Evolutionary conservation across 2,113 vertebrate species (phyloP), one percentile per base, ranked within the genome.

Genomic region (Corythoichthys intestinalis): DNA sequence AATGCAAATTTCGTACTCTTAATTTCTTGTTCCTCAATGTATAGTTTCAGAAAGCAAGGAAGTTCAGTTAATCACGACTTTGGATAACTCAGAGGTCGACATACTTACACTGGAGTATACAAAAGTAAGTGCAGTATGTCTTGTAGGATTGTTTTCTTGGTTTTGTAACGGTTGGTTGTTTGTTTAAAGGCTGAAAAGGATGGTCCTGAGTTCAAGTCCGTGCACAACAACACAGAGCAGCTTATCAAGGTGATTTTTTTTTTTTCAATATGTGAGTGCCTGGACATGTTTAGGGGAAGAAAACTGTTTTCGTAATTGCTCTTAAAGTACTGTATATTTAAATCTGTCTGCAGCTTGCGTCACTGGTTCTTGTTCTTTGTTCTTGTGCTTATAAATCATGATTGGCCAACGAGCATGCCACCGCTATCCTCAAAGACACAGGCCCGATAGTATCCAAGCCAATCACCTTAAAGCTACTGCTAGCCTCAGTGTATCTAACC

Each of bases 51-150:
- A 97, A 76, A 86, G 90, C 17, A 94, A 93, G 54, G 93, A 93
- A 65, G 89, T 99, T 90, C 93, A 96, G 77, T 89, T 99, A 72
- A 80, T 98, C 86, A 98, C 97, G 70, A 99, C 97, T 46, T 17
- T 96, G 77, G 97, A 98, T 90, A 99, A 99, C 78, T 89, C 86
- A 6, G 93, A 94, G 82, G 93, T 94, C 50, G 97, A 99, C 85
- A 90, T 98, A 48, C 93, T 98, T 41, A 94, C 89, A 2, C 60
- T 98, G 79, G 95, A 98, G 41, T 99, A 97, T 66, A 78, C 90
- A 66, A 98, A 94, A 92, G 96, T 98, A 66, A 50, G 28, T 49
- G 8, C 13, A 34, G 3, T 41, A 47, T 44, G 54, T 69, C 67
- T 71, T 54, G 14, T 52, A 35, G 66, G 62, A 56, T 38, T 20